Evolutionary conservation across 2,113 vertebrate genomes (phyloP).

Genomic region (Ammodytes marinus): DNA sequence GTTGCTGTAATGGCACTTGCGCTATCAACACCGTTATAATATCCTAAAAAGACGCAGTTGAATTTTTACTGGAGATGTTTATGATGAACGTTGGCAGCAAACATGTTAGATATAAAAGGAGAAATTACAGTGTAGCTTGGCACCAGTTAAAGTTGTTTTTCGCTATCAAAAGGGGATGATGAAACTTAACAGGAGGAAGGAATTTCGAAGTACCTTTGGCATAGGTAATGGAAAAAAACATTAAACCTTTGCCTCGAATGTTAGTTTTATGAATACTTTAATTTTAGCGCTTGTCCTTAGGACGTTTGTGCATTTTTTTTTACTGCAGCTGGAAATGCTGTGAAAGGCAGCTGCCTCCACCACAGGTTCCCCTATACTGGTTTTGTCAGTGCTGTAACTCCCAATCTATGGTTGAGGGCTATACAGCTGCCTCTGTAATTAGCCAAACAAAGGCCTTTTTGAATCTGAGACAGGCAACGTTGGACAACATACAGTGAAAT

Average conservation of each 20-base stretch:
- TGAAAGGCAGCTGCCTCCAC: constrained; percentile 69
- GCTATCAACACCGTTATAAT: constrained; percentile 11
- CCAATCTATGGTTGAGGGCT: constrained; percentile 68
- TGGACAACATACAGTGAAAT: constrained; percentile 57
- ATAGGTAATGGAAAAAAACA: constrained; percentile 68
- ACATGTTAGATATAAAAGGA: constrained; percentile 47
- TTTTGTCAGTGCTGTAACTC: constrained; percentile 72
- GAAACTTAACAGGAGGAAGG: constrained; percentile 61
- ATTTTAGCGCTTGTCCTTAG: constrained; percentile 55
- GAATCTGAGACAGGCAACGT: constrained; percentile 50
- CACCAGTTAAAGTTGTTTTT: constrained; percentile 49
- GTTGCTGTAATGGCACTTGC: constrained; percentile 34
- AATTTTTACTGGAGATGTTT: constrained; percentile 15
- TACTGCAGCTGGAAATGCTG: constrained; percentile 72
- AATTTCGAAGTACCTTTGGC: constrained; percentile 71
- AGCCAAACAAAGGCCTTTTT: constrained; percentile 76
- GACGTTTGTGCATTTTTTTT: constrained; percentile 68
- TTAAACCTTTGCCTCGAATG: constrained; percentile 64
- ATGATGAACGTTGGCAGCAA: constrained; percentile 25
- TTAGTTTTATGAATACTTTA: constrained; percentile 73
- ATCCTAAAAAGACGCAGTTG: constrained; percentile 5
- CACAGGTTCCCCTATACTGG: constrained; percentile 68
- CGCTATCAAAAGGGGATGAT: constrained; percentile 63
- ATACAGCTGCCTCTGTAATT: constrained; percentile 80
- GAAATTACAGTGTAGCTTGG: constrained; percentile 61